Base-by-base conservation (phyloP, 2,797 vertebrate species). In the Distichodus sexfasciatus region DNA sequence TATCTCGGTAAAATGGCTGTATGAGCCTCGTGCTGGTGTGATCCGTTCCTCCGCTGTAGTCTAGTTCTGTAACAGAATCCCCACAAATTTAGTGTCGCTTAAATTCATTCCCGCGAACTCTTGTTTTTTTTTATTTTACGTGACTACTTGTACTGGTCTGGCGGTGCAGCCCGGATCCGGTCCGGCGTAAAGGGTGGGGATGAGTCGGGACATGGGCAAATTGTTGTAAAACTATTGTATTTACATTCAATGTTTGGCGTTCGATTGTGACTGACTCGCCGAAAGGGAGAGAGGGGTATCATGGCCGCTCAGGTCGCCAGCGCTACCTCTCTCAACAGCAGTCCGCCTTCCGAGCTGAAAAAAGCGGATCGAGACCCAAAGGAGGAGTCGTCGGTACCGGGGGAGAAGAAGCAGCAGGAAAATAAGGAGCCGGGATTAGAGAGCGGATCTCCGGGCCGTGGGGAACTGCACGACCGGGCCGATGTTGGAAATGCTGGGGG, bases 261-360 rank as follows among this genome's bases (percentile, higher is more conserved):
- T 87, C 87, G 90, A 91, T 92, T 91, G 90, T 90, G 90, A 91
- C 85, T 88, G 91, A 92, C 88, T 90, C 87, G 87, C 88, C 82
- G 89, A 89, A 86, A 88, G 87, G 83, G 83, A 88, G 86, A 81
- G 86, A 40, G 82, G 79, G 86, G 81, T 93, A 96, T 95, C 94
- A 97, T 98, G 95, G 96, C 96, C 90, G 96, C 96, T 91, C 96
- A 98, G 95, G 96, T 98, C 93, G 95, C 94, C 87, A 95, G 94
- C 93, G 94, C 94, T 92, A 91, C 94, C 92, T 92, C 94, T 90
- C 90, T 92, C 55, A 92, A 91, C 92, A 93, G 93, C 88, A 94
- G 93, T 90, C 92, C 93, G 88, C 92, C 93, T 88, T 92, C 94
- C 84, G 96, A 98, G 88, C 94, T 97, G 80, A 98, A 97, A 91